Evolutionary conservation across 2,113 vertebrate species (phyloP), one percentile per base, ranked within the genome.

Genomic region (Brachyistius frenatus): DNA sequence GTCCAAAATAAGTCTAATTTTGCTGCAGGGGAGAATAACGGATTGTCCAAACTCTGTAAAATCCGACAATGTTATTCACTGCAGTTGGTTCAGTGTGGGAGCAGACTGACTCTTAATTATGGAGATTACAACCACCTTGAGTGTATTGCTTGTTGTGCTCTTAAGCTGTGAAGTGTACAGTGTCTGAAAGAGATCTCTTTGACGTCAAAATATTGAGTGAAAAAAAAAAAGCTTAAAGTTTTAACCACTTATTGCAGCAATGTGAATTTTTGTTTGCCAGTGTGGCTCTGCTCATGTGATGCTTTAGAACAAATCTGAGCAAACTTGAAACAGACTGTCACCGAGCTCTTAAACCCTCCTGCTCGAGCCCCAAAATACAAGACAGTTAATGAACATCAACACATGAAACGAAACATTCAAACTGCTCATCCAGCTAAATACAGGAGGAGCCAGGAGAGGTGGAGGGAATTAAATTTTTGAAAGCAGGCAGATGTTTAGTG

Each of bases 41-140:
- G 44, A 36, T 61, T 61, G 53, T 49, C 2, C 11, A 37, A 15
- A 65, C 13, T 31, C 7, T 5, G 15, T 13, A 46, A 2, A 14
- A 36, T 50, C 23, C 56, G 33, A 60, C 37, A 9, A 49, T 62
- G 47, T n/a, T 49, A n/a, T 50, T 5, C 7, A n/a, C 23, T 10
- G 16, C 5, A 11, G 41, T 69, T 68, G 11, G 35, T 76, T 35
- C 35, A 60, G n/a, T 47, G 66, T 30, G n/a, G 5, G 56, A 68
- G 49, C 44, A 61, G 36, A 60, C 41, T 49, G 15, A 62, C 66
- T 58, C n/a, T 30, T 62, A 37, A 73, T 63, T 53, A 53, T 41
- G 47, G 35, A 53, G 46, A 63, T 63, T 30, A 46, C 46, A 63
- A 39, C 70, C 57, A 33, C 23, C n/a, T 46, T 63, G 16, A 57